phyloP scores from a whole-genome alignment of 64 coral and sea anemone genomes.

The Astreopora myriophthalma region DNA sequence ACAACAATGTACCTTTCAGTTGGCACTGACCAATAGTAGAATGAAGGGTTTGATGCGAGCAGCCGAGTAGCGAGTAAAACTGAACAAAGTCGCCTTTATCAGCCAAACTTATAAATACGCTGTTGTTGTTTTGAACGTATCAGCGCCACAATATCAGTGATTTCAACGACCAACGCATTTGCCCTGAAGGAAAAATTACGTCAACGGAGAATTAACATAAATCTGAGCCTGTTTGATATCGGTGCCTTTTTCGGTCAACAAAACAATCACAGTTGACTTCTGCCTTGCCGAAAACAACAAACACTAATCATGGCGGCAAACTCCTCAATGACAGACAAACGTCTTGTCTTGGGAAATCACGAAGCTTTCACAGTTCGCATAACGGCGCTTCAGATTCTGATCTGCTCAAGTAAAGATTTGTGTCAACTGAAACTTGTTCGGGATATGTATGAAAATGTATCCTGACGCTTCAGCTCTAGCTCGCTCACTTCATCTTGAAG shows the following conservation, averaged over 20 bases:
- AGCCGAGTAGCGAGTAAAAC: not conserved
- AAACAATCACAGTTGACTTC: not conserved
- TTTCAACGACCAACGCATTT: constrained; percentile 12
- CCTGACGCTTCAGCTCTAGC: too few species aligned
- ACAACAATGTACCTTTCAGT: not conserved
- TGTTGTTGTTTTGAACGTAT: not conserved
- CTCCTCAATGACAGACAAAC: too few species aligned
- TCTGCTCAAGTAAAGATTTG: too few species aligned
- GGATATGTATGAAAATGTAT: too few species aligned
- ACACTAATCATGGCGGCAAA: not conserved
- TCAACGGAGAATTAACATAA: constrained; percentile 11
- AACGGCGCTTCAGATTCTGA: too few species aligned
- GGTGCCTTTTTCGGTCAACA: not conserved
- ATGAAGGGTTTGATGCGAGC: not conserved
- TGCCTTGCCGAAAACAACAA: not conserved
- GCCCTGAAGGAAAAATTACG: not conserved
- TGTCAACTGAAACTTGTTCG: too few species aligned
- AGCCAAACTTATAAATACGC: not conserved
- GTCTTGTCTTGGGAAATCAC: too few species aligned
- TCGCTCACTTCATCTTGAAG: too few species aligned
- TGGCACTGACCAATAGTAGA: not conserved
- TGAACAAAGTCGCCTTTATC: not conserved
- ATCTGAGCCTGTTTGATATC: not conserved
- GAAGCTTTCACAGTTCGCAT: too few species aligned
- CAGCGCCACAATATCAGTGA: not conserved